These are phyloP conservation scores for Bathynomus jamesi DNA, from an alignment of 1,140 invertebrate genomes.

Conservation along the genomic window DNA sequence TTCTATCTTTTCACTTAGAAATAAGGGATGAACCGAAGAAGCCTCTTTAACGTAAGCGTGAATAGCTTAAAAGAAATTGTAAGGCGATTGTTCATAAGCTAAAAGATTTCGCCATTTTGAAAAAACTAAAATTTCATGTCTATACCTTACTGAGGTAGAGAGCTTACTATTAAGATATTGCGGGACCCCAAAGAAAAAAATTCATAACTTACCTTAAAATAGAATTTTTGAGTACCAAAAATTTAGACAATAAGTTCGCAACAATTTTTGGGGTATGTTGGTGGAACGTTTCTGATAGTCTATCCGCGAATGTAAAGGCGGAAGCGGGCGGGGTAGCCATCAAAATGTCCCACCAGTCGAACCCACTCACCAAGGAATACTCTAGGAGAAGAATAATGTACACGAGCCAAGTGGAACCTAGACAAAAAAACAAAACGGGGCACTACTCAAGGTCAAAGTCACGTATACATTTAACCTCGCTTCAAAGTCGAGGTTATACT, in stretches of 20 bases:
- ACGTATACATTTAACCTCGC: background rate
- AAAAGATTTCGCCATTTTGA: too few relatives aligned
- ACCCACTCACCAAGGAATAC: conserved; percentile 31
- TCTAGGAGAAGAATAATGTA: conserved; percentile 29
- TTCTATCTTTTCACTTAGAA: too few relatives aligned
- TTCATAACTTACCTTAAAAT: conserved; percentile 26
- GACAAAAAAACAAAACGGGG: background rate
- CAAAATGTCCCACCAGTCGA: conserved; percentile 34
- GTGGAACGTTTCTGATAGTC: conserved; percentile 24
- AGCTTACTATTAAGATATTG: too few relatives aligned
- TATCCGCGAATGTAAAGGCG: conserved; percentile 24
- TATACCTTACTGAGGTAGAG: too few relatives aligned
- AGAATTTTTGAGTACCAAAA: conserved; percentile 30
- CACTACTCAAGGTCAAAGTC: background rate
- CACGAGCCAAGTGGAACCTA: conserved; percentile 19
- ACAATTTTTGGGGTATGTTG: conserved; percentile 20
- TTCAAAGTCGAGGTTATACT: too few relatives aligned
- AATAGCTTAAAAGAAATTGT: too few relatives aligned
- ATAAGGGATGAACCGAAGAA: too few relatives aligned
- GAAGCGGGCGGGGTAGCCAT: conserved; percentile 23
- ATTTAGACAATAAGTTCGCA: conserved; percentile 24
- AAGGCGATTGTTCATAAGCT: too few relatives aligned
- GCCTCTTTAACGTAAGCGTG: too few relatives aligned
- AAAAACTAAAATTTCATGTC: too few relatives aligned
- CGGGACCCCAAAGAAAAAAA: too few relatives aligned